Conservation (phyloP, 2,797 vertebrate species). For the Chromobotia macracanthus region DNA sequence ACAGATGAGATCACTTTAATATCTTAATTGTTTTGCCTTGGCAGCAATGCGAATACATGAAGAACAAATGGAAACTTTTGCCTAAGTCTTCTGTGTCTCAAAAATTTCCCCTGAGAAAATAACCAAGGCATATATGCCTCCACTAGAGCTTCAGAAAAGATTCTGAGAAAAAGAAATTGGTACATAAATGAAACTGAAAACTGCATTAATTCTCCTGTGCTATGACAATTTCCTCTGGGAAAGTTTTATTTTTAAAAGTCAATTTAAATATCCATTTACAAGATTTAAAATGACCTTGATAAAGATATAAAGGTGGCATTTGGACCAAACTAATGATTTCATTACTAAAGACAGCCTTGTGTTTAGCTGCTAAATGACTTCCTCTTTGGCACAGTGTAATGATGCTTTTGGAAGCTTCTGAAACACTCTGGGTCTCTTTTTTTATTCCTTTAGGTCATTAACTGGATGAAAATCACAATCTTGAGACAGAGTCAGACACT, state of each 20-base stretch:
- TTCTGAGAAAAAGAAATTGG: too few species aligned
- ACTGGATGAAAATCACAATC: constrained; percentile 40
- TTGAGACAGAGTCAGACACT: constrained; percentile 42
- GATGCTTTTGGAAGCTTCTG: constrained; percentile 30
- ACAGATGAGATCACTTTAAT: too few species aligned
- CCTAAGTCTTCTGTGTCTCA: too few species aligned
- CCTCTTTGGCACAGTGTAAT: constrained; percentile 11
- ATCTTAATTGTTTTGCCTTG: too few species aligned
- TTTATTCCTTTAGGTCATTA: constrained; percentile 31
- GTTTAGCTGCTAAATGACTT: constrained; percentile 16
- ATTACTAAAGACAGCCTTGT: background rate
- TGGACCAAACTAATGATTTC: background rate
- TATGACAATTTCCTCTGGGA: background rate
- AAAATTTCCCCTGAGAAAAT: too few species aligned
- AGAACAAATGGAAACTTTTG: too few species aligned
- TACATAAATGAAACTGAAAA: background rate
- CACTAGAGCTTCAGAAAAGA: too few species aligned
- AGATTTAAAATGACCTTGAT: background rate
- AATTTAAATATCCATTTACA: background rate
- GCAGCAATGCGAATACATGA: too few species aligned
- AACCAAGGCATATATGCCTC: too few species aligned
- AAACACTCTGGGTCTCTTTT: background rate
- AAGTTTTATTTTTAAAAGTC: background rate
- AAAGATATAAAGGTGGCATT: background rate
- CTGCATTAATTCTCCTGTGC: background rate